Percentiles rank a stretch among this genome's conserved stretches.
Conservation (phyloP, 2,797 vertebrate species). For the Philypnodon macrostomus region DNA sequence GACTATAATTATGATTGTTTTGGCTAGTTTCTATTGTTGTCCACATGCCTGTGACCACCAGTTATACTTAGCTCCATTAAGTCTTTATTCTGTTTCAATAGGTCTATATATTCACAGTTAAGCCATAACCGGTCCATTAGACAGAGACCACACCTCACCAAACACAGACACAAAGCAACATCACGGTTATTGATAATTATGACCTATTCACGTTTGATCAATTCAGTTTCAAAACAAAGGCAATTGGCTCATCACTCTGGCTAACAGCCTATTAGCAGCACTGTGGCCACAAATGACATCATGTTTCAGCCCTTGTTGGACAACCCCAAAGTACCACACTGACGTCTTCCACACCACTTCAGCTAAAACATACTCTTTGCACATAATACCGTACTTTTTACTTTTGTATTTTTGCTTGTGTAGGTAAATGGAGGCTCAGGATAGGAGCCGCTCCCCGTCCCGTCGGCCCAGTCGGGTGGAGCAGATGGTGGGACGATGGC, state of each 20-base stretch:
- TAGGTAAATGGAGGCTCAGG: constrained; percentile 95
- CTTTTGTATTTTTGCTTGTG: background rate
- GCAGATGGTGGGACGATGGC: constrained; percentile 96
- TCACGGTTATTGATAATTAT: constrained; percentile 27
- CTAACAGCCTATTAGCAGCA: constrained; percentile 44
- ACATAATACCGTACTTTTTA: background rate
- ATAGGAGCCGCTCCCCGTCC: constrained; percentile 84
- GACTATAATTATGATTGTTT: no score
- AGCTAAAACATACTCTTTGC: background rate
- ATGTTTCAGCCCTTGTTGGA: constrained; percentile 25
- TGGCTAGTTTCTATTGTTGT: no score
- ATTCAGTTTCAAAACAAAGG: constrained; percentile 15
- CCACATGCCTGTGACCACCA: no score
- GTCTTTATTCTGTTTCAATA: background rate
- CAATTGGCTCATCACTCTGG: constrained; percentile 27
- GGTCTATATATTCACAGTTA: background rate
- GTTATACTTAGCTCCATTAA: no score
- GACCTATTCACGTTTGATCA: constrained; percentile 38
- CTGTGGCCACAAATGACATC: constrained; percentile 42
- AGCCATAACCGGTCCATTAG: constrained; percentile 39
- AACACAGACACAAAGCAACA: constrained; percentile 27
- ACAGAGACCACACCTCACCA: constrained; percentile 11
- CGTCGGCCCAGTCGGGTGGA: constrained; percentile 90
- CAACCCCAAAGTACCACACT: constrained; percentile 17
- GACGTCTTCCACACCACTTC: background rate